phyloP scores from a whole-genome alignment of 2,113 vertebrate genomes.

The Charina bottae region DNA sequence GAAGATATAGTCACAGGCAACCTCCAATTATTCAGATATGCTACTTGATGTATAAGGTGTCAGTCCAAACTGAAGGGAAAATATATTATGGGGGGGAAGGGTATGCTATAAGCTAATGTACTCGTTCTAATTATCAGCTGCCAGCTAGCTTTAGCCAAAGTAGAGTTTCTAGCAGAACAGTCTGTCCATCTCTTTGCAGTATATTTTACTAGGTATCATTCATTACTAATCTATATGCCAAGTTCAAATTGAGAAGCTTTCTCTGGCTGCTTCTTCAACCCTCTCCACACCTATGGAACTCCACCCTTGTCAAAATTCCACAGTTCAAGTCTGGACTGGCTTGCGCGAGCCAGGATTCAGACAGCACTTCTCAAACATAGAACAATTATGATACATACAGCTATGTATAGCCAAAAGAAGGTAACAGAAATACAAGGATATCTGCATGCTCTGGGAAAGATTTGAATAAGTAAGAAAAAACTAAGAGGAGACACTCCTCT shows the following conservation, averaged over 20 bases:
- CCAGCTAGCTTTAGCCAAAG: conserved; percentile 7
- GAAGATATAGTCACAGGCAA: not conserved
- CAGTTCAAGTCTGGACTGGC: not conserved
- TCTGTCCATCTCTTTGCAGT: not conserved
- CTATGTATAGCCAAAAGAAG: not conserved
- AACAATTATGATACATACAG: not conserved
- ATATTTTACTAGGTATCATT: not conserved
- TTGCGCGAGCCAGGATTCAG: not conserved
- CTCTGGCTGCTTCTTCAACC: not conserved
- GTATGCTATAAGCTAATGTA: not conserved
- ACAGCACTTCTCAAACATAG: not conserved
- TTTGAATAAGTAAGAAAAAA: not conserved
- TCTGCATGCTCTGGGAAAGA: not conserved
- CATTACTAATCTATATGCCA: not conserved
- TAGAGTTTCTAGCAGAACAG: not conserved
- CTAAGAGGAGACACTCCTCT: not conserved
- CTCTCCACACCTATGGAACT: not conserved
- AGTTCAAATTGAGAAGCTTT: not conserved
- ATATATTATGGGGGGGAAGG: not conserved
- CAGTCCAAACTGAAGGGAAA: not conserved
- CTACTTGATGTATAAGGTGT: conserved; percentile 21
- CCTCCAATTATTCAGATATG: conserved; percentile 24
- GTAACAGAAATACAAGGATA: not conserved
- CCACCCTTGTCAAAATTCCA: not conserved
- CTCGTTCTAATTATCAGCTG: conserved; percentile 11